Percentiles rank a stretch among this genome's conserved stretches.
phyloP scores from a whole-genome alignment of 2,888 invertebrate genomes.

The Cheilosia impressa region DNA sequence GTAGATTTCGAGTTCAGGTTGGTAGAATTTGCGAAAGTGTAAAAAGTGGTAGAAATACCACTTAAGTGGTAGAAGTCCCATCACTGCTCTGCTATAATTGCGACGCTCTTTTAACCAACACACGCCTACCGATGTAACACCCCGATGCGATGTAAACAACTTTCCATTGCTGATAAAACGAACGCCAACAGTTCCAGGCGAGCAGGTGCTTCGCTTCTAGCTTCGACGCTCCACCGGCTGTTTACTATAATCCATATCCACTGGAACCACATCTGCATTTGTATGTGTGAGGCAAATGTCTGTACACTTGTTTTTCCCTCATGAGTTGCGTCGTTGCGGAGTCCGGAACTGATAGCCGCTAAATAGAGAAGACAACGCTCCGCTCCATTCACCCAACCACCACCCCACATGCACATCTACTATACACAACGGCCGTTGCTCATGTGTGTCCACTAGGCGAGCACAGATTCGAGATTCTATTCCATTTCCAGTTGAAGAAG shows the following conservation, averaged over 20 bases:
- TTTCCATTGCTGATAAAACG: slow-evolving; percentile 64
- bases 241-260: not conserved
- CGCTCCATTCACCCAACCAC: slow-evolving; percentile 21
- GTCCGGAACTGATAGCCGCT: slow-evolving; percentile 57
- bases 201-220: slow-evolving; percentile 48
- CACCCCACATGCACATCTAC: slow-evolving; percentile 20
- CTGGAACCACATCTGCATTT: slow-evolving; percentile 16
- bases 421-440: slow-evolving; percentile 7
- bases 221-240: not conserved
- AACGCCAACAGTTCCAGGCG: slow-evolving; percentile 27
- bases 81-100: slow-evolving; percentile 12
- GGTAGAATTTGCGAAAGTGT: too few species aligned
- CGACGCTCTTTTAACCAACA: slow-evolving; percentile 25
- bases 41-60: too few species aligned
- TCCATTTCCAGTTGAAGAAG: slow-evolving; percentile 69
- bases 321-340: slow-evolving; percentile 34
- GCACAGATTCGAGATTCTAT: slow-evolving; percentile 64
- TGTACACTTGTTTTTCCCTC: slow-evolving; percentile 41
- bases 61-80: too few species aligned
- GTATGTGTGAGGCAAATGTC: slow-evolving; percentile 31
- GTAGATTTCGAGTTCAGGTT: too few species aligned
- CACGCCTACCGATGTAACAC: slow-evolving; percentile 31
- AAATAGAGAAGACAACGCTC: slow-evolving; percentile 36
- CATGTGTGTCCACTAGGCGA: slow-evolving; percentile 59
- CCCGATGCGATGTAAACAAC: slow-evolving; percentile 68